Percentiles rank a stretch among this genome's conserved stretches.
These are phyloP conservation scores for Danionella cerebrum DNA, from an alignment of 2,113 vertebrate species.

Conservation along the genomic window DNA sequence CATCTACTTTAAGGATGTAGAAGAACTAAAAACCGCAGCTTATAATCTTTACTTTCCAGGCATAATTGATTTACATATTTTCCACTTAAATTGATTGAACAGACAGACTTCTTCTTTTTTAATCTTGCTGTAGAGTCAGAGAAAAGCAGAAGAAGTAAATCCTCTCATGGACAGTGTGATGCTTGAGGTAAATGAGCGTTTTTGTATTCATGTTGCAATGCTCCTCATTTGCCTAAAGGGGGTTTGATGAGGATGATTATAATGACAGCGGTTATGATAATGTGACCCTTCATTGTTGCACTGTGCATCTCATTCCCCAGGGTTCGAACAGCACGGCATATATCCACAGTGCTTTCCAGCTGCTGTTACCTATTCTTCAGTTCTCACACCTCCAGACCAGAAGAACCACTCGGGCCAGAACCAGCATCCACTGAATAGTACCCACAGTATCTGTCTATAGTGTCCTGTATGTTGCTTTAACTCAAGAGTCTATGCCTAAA, in stretches of 20 bases:
- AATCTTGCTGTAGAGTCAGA: constrained; percentile 65
- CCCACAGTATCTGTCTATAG: neutral
- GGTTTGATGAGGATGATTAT: neutral
- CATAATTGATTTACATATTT: too few relatives aligned
- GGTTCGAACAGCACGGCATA: constrained; percentile 86
- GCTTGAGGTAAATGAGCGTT: constrained; percentile 73
- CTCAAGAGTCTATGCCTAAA: constrained; percentile 10
- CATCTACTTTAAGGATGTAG: too few relatives aligned
- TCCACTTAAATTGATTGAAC: neutral
- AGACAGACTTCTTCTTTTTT: neutral
- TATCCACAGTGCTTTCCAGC: constrained; percentile 87
- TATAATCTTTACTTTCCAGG: too few relatives aligned
- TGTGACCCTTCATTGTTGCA: neutral
- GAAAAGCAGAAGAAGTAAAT: constrained; percentile 87
- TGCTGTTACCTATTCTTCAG: constrained; percentile 87
- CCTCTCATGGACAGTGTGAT: constrained; percentile 77
- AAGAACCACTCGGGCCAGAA: constrained; percentile 45
- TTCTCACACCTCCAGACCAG: constrained; percentile 77
- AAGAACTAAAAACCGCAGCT: too few relatives aligned
- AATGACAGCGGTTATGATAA: neutral
- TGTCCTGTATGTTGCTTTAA: neutral
- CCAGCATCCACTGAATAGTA: constrained; percentile 30
- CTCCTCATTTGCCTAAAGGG: neutral
- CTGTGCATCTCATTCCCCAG: constrained; percentile 51
- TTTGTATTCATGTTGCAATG: neutral